Evolutionary conservation across 2,797 vertebrate genomes (phyloP).

Genomic region (Diplodus sargus): DNA sequence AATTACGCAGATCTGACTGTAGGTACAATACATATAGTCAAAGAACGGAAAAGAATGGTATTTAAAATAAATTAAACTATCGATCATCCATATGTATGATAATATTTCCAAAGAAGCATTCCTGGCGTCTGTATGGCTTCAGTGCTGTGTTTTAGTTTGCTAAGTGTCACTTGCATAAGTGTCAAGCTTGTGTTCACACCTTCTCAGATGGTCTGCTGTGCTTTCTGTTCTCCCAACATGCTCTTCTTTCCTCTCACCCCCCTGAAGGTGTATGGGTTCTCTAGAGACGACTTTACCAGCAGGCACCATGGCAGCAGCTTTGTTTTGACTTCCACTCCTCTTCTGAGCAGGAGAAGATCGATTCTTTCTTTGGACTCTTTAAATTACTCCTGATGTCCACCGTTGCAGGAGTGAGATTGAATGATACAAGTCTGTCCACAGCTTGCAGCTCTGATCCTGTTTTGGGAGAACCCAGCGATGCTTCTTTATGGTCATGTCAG

Average conservation of each 20-base stretch:
- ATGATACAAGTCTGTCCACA: constrained; percentile 27
- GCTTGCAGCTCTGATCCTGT: constrained; percentile 34
- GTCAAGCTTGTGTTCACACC: constrained; percentile 11
- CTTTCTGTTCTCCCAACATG: constrained; percentile 39
- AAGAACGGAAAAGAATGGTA: constrained; percentile 23
- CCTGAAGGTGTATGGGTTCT: constrained; percentile 31
- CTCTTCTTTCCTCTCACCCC: constrained; percentile 16
- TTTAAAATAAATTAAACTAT: constrained; percentile 58
- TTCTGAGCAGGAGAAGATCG: constrained; percentile 37
- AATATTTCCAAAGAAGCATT: constrained; percentile 8
- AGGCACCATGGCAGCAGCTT: constrained; percentile 52
- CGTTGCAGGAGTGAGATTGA: constrained; percentile 41
- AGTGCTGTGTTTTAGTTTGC: not conserved
- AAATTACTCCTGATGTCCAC: constrained; percentile 42
- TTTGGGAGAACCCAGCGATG: constrained; percentile 36
- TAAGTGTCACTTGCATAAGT: constrained; percentile 12
- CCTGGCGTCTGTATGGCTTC: constrained; percentile 16
- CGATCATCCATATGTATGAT: constrained; percentile 28
- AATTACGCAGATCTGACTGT: constrained; percentile 23
- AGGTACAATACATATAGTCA: constrained; percentile 19
- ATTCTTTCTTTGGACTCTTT: constrained; percentile 49
- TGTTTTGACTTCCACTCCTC: constrained; percentile 57
- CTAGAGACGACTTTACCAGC: constrained; percentile 46
- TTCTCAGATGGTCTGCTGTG: constrained; percentile 27
- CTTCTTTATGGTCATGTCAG: constrained; percentile 59